These are phyloP conservation scores for Leptodirus hochenwartii DNA, from an alignment of 2,888 invertebrate species.

Conservation along the genomic window DNA sequence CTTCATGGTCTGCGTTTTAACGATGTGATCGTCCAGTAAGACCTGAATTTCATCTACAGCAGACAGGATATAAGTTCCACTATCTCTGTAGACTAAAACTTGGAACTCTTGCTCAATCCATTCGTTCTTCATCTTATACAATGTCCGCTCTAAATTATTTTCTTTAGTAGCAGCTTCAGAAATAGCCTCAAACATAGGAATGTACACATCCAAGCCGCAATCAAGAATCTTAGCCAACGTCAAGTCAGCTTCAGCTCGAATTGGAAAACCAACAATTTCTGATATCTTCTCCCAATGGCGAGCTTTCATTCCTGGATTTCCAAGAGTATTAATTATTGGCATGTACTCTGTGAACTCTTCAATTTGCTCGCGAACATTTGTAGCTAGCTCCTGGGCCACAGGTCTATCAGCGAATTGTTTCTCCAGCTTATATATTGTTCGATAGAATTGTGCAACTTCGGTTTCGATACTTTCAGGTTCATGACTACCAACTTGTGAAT, in stretches of 20 bases:
- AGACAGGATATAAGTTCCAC: slow-evolving; percentile 78
- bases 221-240: slow-evolving; percentile 77
- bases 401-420: slow-evolving; percentile 67
- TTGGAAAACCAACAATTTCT: slow-evolving; percentile 86
- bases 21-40: slow-evolving; percentile 84
- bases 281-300: slow-evolving; percentile 92
- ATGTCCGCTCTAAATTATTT: slow-evolving; percentile 74
- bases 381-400: slow-evolving; percentile 52
- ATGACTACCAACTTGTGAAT: slow-evolving; percentile 58
- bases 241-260: slow-evolving; percentile 64
- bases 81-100: slow-evolving; percentile 61
- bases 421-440: slow-evolving; percentile 74
- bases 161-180: slow-evolving; percentile 94
- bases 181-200: slow-evolving; percentile 75
- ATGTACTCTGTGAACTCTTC: slow-evolving; percentile 76
- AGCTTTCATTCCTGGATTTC: slow-evolving; percentile 84
- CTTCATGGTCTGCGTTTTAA: slow-evolving; percentile 95
- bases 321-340: slow-evolving; percentile 83
- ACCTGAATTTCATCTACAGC: slow-evolving; percentile 89
- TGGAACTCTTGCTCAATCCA: slow-evolving; percentile 71
- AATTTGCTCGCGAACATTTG: slow-evolving; percentile 45
- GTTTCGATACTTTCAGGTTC: slow-evolving; percentile 81
- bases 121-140: slow-evolving; percentile 79
- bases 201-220: slow-evolving; percentile 74
- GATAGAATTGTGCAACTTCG: slow-evolving; percentile 48